Percentiles rank a stretch among this genome's conserved stretches.
phyloP scores from a whole-genome alignment of 2,113 vertebrate genomes.

The Syngnathus floridae region DNA sequence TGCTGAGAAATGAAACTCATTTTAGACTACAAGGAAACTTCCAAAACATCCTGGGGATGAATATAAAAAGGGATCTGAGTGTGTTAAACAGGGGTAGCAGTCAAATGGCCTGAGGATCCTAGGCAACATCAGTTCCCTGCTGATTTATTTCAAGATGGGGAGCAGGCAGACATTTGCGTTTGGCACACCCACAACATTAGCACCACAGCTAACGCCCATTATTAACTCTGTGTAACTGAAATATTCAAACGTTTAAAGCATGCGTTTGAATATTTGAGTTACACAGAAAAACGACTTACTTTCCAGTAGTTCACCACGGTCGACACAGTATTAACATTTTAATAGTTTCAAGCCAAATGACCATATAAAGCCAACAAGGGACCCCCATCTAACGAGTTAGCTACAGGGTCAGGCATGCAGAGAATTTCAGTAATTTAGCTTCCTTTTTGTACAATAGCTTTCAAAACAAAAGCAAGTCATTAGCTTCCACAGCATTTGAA shows the following conservation, averaged over 20 bases:
- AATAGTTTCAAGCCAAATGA: not conserved
- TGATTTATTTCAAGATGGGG: conserved; percentile 16
- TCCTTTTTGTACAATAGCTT: conserved; percentile 37
- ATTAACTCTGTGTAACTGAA: not conserved
- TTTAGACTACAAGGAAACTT: conserved; percentile 25
- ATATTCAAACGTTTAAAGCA: not conserved
- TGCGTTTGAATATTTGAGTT: not conserved
- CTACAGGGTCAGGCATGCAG: conserved; percentile 16
- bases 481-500: not conserved
- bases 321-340: not conserved
- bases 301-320: not conserved
- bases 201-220: conserved; percentile 10
- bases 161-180: conserved; percentile 31
- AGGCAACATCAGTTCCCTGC: conserved; percentile 11
- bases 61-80: not conserved
- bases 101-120: not conserved
- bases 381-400: conserved; percentile 26
- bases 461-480: conserved; percentile 47
- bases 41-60: not conserved
- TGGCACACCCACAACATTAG: conserved; percentile 30
- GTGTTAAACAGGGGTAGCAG: not conserved
- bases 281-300: not conserved
- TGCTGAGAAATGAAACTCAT: conserved; percentile 26
- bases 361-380: conserved; percentile 19
- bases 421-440: conserved; percentile 25